These are phyloP conservation scores for Scolopax rusticola DNA, from an alignment of 2,797 vertebrate species.

Conservation along the genomic window DNA sequence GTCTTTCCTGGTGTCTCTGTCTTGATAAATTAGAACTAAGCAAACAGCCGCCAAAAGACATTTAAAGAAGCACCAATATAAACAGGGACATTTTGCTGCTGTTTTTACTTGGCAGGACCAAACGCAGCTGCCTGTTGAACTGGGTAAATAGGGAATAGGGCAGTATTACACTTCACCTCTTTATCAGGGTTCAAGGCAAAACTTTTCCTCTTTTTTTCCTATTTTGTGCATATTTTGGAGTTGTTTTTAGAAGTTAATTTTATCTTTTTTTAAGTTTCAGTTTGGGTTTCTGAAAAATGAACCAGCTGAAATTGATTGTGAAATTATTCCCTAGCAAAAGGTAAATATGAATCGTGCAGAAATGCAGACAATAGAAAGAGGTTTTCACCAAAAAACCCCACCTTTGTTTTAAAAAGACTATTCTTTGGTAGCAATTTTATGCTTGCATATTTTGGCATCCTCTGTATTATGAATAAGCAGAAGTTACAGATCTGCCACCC, in stretches of 20 bases:
- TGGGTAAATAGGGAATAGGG: slow-evolving; percentile 26
- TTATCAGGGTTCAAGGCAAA: slow-evolving; percentile 51
- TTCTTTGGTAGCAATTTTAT: neutral
- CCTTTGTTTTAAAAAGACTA: neutral
- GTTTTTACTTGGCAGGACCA: slow-evolving; percentile 25
- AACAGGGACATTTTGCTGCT: slow-evolving; percentile 51
- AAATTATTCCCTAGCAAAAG: neutral
- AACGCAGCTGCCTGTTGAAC: slow-evolving; percentile 21
- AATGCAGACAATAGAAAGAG: neutral
- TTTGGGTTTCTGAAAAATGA: slow-evolving; percentile 4
- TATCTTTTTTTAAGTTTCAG: neutral
- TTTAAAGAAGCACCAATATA: slow-evolving; percentile 29
- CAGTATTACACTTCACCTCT: neutral
- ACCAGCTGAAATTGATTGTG: neutral
- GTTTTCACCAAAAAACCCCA: neutral
- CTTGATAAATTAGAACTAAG: slow-evolving; percentile 17
- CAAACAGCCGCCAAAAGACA: neutral
- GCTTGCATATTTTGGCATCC: neutral
- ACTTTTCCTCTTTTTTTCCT: neutral
- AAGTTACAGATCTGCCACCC: neutral
- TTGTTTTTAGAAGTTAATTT: neutral
- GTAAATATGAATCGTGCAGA: neutral
- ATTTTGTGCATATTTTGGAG: slow-evolving; percentile 15
- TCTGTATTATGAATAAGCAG: neutral
- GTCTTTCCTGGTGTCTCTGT: neutral